A percentile compares a stretch with the other conserved stretches of the same genome.
Evolutionary conservation across 1,140 invertebrate species (phyloP).

Genomic region (Drosophila bocqueti): DNA sequence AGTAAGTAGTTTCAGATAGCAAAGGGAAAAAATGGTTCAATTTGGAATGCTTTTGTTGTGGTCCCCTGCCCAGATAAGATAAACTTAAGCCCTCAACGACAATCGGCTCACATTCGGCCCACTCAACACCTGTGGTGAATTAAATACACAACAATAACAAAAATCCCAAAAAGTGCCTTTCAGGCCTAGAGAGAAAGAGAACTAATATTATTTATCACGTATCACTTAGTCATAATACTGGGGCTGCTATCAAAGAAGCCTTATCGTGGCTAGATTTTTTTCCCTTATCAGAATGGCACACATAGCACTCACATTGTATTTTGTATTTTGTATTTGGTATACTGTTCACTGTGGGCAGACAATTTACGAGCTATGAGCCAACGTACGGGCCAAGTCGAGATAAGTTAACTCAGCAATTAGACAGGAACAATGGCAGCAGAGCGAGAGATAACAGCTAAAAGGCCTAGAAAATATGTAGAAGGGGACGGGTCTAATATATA

Average conservation of each 20-base stretch:
- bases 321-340: slow-evolving; percentile 11
- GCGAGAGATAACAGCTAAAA: slow-evolving; percentile 38
- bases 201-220: slow-evolving; percentile 1
- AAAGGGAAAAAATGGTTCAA: slow-evolving; percentile 7
- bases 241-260: slow-evolving; percentile 4
- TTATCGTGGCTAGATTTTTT: slow-evolving; percentile 42
- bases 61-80: slow-evolving; percentile 23
- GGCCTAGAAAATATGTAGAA: slow-evolving; percentile 40
- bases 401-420: slow-evolving; percentile 55
- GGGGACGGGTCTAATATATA: slow-evolving; percentile 14
- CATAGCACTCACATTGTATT: slow-evolving; percentile 44
- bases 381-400: slow-evolving; percentile 17
- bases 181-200: background rate
- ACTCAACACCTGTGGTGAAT: slow-evolving; percentile 29
- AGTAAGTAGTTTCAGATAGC: slow-evolving; percentile 16
- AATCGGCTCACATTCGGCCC: slow-evolving; percentile 23
- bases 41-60: slow-evolving; percentile 27
- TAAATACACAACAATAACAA: slow-evolving; percentile 18
- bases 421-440: slow-evolving; percentile 27
- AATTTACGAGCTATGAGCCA: slow-evolving; percentile 22
- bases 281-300: slow-evolving; percentile 74
- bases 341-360: slow-evolving; percentile 8
- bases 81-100: slow-evolving; percentile 21
- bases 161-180: slow-evolving; percentile 1
- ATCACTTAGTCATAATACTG: slow-evolving; percentile 66